Evolutionary conservation across 2,888 invertebrate species (phyloP).

Genomic region (Limnephilus marmoratus): DNA sequence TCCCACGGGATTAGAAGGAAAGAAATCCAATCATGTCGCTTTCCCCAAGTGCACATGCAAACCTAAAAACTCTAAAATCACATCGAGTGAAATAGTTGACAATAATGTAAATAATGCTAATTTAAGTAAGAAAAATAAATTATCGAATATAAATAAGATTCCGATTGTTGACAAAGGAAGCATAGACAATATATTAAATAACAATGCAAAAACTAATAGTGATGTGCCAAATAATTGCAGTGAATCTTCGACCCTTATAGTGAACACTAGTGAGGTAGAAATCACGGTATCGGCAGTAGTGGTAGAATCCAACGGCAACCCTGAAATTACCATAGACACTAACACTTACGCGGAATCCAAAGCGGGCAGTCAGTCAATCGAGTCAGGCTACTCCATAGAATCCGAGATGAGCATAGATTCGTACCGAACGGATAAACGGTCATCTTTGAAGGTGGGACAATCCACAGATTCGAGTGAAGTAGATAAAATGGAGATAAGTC

Average conservation of each 20-base stretch:
- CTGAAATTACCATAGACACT: constrained; percentile 76
- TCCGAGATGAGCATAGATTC: constrained; percentile 80
- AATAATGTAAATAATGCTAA: constrained; percentile 65
- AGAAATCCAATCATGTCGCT: background rate
- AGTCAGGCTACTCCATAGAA: constrained; percentile 76
- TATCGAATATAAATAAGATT: constrained; percentile 60
- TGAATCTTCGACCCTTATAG: constrained; percentile 48
- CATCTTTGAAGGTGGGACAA: constrained; percentile 80
- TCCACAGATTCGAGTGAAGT: constrained; percentile 84
- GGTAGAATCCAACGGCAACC: constrained; percentile 75
- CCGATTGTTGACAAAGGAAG: constrained; percentile 47
- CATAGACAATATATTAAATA: constrained; percentile 64
- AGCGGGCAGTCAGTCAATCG: constrained; percentile 73
- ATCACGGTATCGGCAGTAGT: constrained; percentile 67
- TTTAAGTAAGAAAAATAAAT: constrained; percentile 58
- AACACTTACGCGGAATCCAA: constrained; percentile 70
- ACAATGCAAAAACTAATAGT: constrained; percentile 62
- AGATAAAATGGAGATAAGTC: constrained; percentile 78
- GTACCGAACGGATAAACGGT: constrained; percentile 78
- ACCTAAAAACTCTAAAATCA: constrained; percentile 57
- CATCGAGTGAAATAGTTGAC: constrained; percentile 62
- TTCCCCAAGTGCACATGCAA: constrained; percentile 72
- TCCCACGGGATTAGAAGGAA: background rate
- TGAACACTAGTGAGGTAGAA: constrained; percentile 64
- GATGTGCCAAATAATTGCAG: constrained; percentile 65